Conservation (phyloP, 1,140 invertebrate genomes). For the Stratiolaelaps scimitus region DNA sequence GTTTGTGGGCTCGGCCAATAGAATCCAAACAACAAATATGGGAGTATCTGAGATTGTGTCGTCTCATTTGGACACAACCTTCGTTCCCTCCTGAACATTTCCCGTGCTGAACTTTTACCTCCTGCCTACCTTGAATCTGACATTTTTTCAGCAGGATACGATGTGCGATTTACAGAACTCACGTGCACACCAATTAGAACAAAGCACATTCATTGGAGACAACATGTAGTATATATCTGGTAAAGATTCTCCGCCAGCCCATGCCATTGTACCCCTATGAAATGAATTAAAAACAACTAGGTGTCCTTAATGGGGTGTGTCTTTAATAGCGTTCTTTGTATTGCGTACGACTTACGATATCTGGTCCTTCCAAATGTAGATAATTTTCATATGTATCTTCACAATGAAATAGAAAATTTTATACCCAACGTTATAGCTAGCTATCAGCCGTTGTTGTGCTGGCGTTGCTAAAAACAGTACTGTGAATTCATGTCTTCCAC, state of each 20-base stretch:
- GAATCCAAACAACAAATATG: not conserved
- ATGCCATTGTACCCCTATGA: no score
- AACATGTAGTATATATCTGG: no score
- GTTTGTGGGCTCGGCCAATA: not conserved
- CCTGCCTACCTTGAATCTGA: not conserved
- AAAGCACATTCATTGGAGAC: not conserved
- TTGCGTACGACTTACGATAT: not conserved
- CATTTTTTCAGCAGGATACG: not conserved
- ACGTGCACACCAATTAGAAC: not conserved
- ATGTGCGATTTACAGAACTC: not conserved
- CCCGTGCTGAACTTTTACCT: not conserved
- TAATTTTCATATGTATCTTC: not conserved
- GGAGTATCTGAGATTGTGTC: conserved; percentile 23
- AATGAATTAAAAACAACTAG: no score
- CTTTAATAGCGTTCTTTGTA: not conserved
- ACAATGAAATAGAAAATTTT: not conserved
- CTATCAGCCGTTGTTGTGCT: no score
- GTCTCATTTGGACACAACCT: not conserved
- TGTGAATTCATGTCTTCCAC: not conserved
- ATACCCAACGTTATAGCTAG: not conserved
- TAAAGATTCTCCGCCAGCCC: no score
- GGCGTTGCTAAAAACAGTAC: not conserved
- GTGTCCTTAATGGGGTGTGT: not conserved
- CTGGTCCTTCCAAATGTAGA: not conserved
- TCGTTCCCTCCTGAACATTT: conserved; percentile 25